These are phyloP conservation scores for Stegodyphus mimosarum DNA, from an alignment of 1,140 invertebrate genomes.

Conservation along the genomic window DNA sequence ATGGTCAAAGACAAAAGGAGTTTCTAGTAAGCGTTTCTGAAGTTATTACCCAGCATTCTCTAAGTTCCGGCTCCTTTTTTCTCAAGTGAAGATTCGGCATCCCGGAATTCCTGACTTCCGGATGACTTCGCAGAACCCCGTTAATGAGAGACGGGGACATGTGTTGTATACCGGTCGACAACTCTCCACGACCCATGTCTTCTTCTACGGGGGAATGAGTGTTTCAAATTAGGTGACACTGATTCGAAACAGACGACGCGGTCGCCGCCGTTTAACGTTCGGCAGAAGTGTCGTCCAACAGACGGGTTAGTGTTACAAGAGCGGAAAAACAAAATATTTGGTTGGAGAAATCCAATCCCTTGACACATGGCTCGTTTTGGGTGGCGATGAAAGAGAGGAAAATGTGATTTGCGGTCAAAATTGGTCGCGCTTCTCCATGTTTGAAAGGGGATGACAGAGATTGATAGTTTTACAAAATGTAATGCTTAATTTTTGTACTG, in stretches of 20 bases:
- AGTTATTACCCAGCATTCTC: too few species aligned
- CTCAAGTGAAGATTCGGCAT: too few species aligned
- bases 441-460: too few species aligned
- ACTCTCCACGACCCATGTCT: not conserved
- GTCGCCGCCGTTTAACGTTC: not conserved
- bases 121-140: too few species aligned
- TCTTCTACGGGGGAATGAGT: not conserved
- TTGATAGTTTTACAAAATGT: too few species aligned
- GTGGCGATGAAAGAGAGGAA: not conserved
- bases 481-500: too few species aligned
- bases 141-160: not conserved
- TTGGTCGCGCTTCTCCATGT: too few species aligned
- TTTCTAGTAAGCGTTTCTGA: too few species aligned
- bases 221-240: slow-evolving; percentile 39
- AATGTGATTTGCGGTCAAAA: too few species aligned
- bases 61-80: too few species aligned
- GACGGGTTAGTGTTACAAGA: slow-evolving; percentile 23
- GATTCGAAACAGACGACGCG: slow-evolving; percentile 25
- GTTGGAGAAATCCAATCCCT: not conserved
- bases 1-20: too few species aligned
- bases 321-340: slow-evolving; percentile 30
- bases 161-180: slow-evolving; percentile 27
- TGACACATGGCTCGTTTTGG: not conserved
- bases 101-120: too few species aligned
- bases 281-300: slow-evolving; percentile 7